Evolutionary conservation across 2,797 vertebrate genomes (phyloP).

Genomic region (Coregonus sp.): DNA sequence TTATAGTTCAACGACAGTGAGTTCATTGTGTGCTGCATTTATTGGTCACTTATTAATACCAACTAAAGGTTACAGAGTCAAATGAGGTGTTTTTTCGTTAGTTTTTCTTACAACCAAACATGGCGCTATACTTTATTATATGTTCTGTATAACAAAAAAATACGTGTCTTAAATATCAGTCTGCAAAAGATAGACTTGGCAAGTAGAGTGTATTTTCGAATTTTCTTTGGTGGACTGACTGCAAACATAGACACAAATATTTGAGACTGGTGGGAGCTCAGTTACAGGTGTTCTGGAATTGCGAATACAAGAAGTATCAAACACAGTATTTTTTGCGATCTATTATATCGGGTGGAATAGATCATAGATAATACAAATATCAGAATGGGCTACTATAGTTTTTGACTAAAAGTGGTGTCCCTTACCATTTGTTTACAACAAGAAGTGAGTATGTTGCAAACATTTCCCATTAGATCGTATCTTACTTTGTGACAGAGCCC

Average conservation of each 20-base stretch:
- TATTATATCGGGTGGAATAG: neutral
- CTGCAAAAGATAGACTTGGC: neutral
- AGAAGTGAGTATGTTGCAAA: neutral
- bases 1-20: constrained; percentile 3
- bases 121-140: neutral
- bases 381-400: neutral
- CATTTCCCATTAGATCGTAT: too few species aligned
- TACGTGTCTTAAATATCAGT: neutral
- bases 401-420: neutral
- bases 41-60: constrained; percentile 3
- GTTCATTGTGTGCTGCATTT: neutral
- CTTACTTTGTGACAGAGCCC: neutral
- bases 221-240: neutral
- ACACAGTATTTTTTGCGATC: neutral
- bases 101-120: neutral
- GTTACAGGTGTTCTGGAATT: neutral
- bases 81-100: neutral
- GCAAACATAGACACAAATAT: too few species aligned
- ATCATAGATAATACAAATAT: neutral
- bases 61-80: neutral
- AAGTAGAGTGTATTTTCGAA: neutral
- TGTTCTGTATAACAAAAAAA: neutral
- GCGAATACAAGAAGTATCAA: neutral
- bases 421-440: too few species aligned
- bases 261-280: too few species aligned